Evolutionary conservation across 1,140 invertebrate species (phyloP), one percentile per base, ranked within the genome.

Genomic region (Hestina assimilis): DNA sequence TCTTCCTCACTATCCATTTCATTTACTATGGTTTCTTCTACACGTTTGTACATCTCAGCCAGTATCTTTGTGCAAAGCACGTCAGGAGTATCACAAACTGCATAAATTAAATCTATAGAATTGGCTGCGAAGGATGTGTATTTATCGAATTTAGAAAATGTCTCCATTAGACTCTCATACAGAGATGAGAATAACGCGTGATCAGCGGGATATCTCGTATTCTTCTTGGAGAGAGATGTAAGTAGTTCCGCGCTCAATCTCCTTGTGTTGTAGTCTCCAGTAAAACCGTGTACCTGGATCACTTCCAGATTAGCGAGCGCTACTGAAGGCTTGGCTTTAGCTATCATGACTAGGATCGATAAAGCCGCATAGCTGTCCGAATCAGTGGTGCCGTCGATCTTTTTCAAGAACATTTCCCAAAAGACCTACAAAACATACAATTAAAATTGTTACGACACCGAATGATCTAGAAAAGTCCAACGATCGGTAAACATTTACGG

Each of bases 351-450:
- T 0, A 97, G 86, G 0, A 97, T 74, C 15, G 93, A 87, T 3
- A 96, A 80, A 1, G 95, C 93, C 9, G 92, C 89, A 35, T 92
- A 90, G 47, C 94, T 93, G 41, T 96, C 93, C 64, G 91, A 87
- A 2, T 89, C 75, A 0, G 92, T 92, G 0, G 92, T 93, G 9
- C 92, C 91, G 14, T 93, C 89, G n/a, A 94, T 90, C 71, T 95
- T 95, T 65, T 93, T 90, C 0, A 94, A 91, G 75, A 95, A 97
- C 52, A 92, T 92, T 80, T 96, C 94, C 93, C 94, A 97, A 23
- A 97, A 87, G 7, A 96, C 91, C 90, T 94, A 75, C 12, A 59
- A 70, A 57, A n/a, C n/a, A 46, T 41, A 45, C 21, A 58, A 54
- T 15, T 59, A 28, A 14, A 20, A 20, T 20, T 42, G 14, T 47